These are phyloP conservation scores for Epirrhoe tristata DNA, from an alignment of 2,888 invertebrate species.

Conservation along the genomic window DNA sequence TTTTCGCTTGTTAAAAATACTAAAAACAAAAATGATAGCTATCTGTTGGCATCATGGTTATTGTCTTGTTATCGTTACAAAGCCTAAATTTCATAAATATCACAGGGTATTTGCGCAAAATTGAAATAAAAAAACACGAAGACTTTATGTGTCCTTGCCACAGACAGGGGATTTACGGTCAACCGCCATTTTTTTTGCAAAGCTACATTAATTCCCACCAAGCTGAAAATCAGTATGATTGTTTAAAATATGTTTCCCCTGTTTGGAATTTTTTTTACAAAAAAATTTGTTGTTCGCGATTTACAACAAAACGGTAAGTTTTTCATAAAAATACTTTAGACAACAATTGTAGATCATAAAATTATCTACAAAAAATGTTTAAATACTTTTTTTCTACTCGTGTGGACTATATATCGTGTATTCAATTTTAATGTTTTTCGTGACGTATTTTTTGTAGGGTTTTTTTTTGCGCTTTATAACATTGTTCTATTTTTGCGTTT, in stretches of 20 bases:
- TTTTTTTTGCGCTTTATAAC: slow-evolving; percentile 15
- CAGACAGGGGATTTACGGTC: slow-evolving; percentile 12
- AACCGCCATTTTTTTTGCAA: slow-evolving; percentile 14
- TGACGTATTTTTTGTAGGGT: slow-evolving; percentile 17
- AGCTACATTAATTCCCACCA: slow-evolving; percentile 14
- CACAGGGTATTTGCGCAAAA: slow-evolving; percentile 14
- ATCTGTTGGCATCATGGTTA: slow-evolving; percentile 13
- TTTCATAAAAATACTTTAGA: slow-evolving; percentile 11
- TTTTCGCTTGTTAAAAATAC: slow-evolving; percentile 16
- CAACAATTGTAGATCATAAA: slow-evolving; percentile 9
- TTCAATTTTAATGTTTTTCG: slow-evolving; percentile 17
- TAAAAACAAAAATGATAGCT: slow-evolving; percentile 12
- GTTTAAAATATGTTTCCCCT: slow-evolving; percentile 11
- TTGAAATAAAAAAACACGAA: slow-evolving; percentile 13
- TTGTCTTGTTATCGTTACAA: slow-evolving; percentile 13
- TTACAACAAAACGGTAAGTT: slow-evolving; percentile 11
- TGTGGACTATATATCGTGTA: slow-evolving; percentile 16
- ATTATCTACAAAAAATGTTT: slow-evolving; percentile 6
- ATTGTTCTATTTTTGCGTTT: slow-evolving; percentile 17
- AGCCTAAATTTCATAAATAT: slow-evolving; percentile 14
- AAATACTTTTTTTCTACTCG: slow-evolving; percentile 15
- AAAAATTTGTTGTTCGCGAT: slow-evolving; percentile 11
- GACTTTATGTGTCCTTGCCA: slow-evolving; percentile 13
- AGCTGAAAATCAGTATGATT: slow-evolving; percentile 20
- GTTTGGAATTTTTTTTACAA: slow-evolving; percentile 8